Evolutionary conservation across 2,113 vertebrate species (phyloP).

Genomic region (Porphyrio hochstetteri): DNA sequence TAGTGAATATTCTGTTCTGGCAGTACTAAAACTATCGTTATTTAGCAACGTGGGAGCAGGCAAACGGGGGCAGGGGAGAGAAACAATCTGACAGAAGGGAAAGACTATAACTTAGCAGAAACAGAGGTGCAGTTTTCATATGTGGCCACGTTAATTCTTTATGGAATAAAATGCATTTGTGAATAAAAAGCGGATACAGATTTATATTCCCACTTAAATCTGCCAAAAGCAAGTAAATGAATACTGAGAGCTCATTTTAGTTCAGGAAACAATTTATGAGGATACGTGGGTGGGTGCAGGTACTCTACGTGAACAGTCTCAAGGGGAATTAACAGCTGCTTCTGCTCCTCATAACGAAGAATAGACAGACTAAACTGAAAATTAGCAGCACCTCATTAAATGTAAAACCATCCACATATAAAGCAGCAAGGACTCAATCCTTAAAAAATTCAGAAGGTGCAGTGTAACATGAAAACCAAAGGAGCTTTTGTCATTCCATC

Average conservation of each 20-base stretch:
- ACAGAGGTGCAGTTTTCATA: slow-evolving; percentile 55
- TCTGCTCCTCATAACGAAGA: slow-evolving; percentile 14
- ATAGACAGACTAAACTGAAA: slow-evolving; percentile 56
- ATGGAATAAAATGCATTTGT: slow-evolving; percentile 69
- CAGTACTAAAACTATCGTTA: slow-evolving; percentile 51
- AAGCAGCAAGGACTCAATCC: not conserved
- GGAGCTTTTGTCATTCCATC: slow-evolving; percentile 45
- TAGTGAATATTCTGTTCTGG: slow-evolving; percentile 67
- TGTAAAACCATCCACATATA: slow-evolving; percentile 43
- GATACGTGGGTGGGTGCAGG: slow-evolving; percentile 28
- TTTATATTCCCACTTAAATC: slow-evolving; percentile 69
- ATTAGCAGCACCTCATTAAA: slow-evolving; percentile 64
- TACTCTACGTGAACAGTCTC: not conserved
- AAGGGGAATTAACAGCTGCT: slow-evolving; percentile 49
- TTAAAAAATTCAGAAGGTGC: slow-evolving; percentile 63
- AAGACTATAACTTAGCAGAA: slow-evolving; percentile 43
- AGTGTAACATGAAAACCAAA: slow-evolving; percentile 24
- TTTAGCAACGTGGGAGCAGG: slow-evolving; percentile 18
- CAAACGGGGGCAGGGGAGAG: slow-evolving; percentile 2
- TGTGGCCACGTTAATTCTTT: slow-evolving; percentile 62
- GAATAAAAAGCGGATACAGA: slow-evolving; percentile 70
- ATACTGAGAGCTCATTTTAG: slow-evolving; percentile 38
- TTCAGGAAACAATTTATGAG: slow-evolving; percentile 54
- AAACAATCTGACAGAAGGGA: slow-evolving; percentile 6
- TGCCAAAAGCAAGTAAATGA: slow-evolving; percentile 63